phyloP scores from a whole-genome alignment of 37 sponge, comb jelly and placozoan species.

The Petrosia ficiformis region DNA sequence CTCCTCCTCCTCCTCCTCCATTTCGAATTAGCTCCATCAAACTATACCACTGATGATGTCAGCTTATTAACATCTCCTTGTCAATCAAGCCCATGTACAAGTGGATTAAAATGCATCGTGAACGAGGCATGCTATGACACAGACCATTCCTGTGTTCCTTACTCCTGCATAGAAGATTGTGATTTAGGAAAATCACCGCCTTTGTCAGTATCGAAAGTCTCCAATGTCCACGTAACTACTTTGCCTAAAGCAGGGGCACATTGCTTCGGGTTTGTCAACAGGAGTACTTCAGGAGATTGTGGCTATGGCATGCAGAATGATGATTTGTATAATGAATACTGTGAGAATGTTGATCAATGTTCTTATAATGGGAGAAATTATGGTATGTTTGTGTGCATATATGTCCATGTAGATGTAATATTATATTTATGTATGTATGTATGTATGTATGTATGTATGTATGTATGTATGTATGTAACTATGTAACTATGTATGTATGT shows the following conservation, averaged over 20 bases:
- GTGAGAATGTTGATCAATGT: not conserved
- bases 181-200: constrained; percentile 10
- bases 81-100: constrained; percentile 52
- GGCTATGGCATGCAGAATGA: not conserved
- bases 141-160: constrained; percentile 25
- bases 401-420: constrained; percentile 15
- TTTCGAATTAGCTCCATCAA: not conserved
- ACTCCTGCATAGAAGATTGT: constrained; percentile 46
- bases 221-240: not conserved
- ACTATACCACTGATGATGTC: not conserved
- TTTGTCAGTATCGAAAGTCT: not conserved
- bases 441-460: too few species aligned
- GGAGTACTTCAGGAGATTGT: not conserved
- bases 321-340: not conserved
- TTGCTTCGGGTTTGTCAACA: not conserved
- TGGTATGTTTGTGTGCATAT: too few species aligned
- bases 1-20: too few species aligned
- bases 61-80: constrained; percentile 32
- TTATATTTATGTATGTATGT: too few species aligned
- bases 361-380: not conserved
- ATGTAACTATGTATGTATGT: too few species aligned
- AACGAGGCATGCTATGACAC: constrained; percentile 35
- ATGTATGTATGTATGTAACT: too few species aligned
- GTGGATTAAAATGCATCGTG: constrained; percentile 44
- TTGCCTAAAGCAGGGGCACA: not conserved